These are phyloP conservation scores for Pissodes strobi DNA, from an alignment of 1,140 invertebrate genomes.

Conservation along the genomic window DNA sequence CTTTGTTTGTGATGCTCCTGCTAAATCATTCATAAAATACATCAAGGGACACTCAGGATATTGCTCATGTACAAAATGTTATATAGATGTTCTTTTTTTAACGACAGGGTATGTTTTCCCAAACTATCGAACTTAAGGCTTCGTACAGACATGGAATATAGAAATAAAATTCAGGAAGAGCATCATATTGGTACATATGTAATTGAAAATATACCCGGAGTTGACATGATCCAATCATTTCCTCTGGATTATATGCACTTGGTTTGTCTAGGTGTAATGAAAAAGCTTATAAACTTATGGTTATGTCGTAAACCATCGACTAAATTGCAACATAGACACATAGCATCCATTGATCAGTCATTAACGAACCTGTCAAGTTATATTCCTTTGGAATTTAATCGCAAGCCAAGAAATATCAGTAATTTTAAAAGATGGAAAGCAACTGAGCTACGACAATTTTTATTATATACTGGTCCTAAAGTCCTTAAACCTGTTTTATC, in stretches of 20 bases:
- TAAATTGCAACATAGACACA: not conserved
- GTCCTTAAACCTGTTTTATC: not conserved
- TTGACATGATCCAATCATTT: not conserved
- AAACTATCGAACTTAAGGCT: not conserved
- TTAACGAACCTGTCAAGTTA: not conserved
- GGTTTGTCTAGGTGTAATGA: not conserved
- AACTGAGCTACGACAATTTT: not conserved
- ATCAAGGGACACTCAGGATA: not conserved
- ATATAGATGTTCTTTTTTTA: no score
- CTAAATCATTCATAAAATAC: not conserved
- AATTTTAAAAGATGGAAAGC: not conserved
- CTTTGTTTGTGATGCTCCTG: not conserved
- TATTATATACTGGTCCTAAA: not conserved
- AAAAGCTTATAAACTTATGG: not conserved
- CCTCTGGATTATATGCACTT: not conserved
- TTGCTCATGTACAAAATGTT: not conserved
- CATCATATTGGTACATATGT: not conserved
- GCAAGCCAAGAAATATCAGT: not conserved
- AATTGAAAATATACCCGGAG: not conserved
- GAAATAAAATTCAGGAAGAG: not conserved
- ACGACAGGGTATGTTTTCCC: not conserved
- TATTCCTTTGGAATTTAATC: not conserved
- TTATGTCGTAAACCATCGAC: not conserved
- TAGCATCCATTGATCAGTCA: not conserved
- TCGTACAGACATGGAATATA: not conserved